Evolutionary conservation across 2,797 vertebrate species (phyloP).

Genomic region (Gobionotothen gibberifrons): DNA sequence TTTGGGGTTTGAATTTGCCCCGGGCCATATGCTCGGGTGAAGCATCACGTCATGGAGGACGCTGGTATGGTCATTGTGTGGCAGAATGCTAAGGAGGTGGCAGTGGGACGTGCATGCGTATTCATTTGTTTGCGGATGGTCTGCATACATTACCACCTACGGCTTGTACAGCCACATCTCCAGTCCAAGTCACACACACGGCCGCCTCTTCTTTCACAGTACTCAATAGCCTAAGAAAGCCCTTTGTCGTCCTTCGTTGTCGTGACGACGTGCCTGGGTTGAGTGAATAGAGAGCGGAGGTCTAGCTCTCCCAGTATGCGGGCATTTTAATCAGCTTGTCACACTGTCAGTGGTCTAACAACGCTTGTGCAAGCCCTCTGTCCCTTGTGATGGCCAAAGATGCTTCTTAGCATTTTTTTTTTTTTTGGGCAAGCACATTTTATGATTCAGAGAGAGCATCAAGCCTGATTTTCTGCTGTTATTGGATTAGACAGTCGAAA

Average conservation of each 20-base stretch:
- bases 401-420: slow-evolving; percentile 18
- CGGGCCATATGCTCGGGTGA: slow-evolving; percentile 61
- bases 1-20: slow-evolving; percentile 33
- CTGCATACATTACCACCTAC: slow-evolving; percentile 86
- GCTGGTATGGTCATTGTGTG: slow-evolving; percentile 70
- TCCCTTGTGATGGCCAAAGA: slow-evolving; percentile 18
- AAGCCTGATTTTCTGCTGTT: slow-evolving; percentile 59
- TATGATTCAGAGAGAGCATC: slow-evolving; percentile 55
- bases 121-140: slow-evolving; percentile 78
- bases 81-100: slow-evolving; percentile 70
- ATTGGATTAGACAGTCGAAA: slow-evolving; percentile 59
- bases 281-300: slow-evolving; percentile 78
- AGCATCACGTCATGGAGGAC: slow-evolving; percentile 66
- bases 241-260: slow-evolving; percentile 84
- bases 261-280: slow-evolving; percentile 79
- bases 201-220: slow-evolving; percentile 77
- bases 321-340: slow-evolving; percentile 82
- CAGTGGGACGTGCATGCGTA: slow-evolving; percentile 69
- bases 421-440: slow-evolving; percentile 20
- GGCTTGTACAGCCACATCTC: slow-evolving; percentile 63
- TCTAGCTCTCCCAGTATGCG: slow-evolving; percentile 68
- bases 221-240: slow-evolving; percentile 81
- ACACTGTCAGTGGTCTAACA: slow-evolving; percentile 70
- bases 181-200: slow-evolving; percentile 45
- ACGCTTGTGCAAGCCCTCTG: slow-evolving; percentile 32